These are phyloP conservation scores for Campoplex nolae DNA, from an alignment of 2,888 invertebrate genomes.

Conservation along the genomic window DNA sequence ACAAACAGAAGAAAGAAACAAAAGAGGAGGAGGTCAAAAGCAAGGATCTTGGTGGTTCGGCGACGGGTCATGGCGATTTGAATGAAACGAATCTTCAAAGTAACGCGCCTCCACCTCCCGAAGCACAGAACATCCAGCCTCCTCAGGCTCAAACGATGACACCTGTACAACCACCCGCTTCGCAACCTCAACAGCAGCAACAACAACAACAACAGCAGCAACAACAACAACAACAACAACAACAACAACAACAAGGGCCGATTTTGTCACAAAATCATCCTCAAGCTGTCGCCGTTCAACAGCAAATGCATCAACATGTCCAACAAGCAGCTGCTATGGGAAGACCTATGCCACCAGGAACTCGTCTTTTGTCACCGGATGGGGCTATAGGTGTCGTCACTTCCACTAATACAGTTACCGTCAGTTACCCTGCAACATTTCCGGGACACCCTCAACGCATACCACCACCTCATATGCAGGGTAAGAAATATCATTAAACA, in stretches of 20 bases:
- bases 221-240: conserved; percentile 70
- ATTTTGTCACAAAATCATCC: conserved; percentile 83
- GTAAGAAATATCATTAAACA: conserved; percentile 69
- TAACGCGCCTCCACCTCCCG: conserved; percentile 73
- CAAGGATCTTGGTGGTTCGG: conserved; percentile 73
- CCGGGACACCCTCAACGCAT: conserved; percentile 82
- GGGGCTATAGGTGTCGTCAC: conserved; percentile 88
- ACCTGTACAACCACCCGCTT: conserved; percentile 71
- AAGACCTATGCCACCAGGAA: conserved; percentile 86
- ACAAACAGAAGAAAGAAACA: conserved; percentile 84
- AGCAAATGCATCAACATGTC: conserved; percentile 87
- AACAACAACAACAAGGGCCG: conserved; percentile 72
- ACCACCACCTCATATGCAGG: conserved; percentile 81
- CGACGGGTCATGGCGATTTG: conserved; percentile 74
- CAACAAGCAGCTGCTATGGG: conserved; percentile 88
- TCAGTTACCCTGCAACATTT: conserved; percentile 83
- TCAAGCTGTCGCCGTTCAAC: conserved; percentile 82
- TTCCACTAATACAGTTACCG: conserved; percentile 86
- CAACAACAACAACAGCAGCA: conserved; percentile 66
- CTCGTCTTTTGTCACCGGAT: conserved; percentile 86
- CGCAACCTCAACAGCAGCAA: conserved; percentile 73
- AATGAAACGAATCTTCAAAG: conserved; percentile 71
- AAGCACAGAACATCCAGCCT: conserved; percentile 74
- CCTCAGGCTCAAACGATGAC: conserved; percentile 75
- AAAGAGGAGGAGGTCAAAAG: conserved; percentile 80